Percentiles rank a stretch among this genome's conserved stretches.
phyloP scores from a whole-genome alignment of 2,797 vertebrate species.

The Pachyuromys duprasi region DNA sequence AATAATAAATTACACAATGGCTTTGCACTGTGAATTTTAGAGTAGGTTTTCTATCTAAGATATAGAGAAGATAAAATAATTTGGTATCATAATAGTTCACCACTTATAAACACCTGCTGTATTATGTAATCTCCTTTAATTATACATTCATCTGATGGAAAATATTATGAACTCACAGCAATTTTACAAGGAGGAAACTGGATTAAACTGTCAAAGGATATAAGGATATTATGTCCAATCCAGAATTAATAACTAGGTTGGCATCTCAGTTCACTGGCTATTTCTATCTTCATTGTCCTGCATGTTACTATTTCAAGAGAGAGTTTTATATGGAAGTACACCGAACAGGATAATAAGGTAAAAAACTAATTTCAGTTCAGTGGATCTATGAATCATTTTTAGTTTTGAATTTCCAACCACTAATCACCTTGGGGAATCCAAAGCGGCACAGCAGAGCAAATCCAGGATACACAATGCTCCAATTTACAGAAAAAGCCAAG shows the following conservation, averaged over 20 bases:
- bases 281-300: not conserved
- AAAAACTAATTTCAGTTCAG: slow-evolving; percentile 26
- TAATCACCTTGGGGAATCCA: not conserved
- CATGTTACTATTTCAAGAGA: not conserved
- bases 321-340: not conserved
- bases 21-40: slow-evolving; percentile 9
- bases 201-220: not conserved
- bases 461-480: not conserved
- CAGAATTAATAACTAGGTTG: not conserved
- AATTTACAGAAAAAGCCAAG: slow-evolving; percentile 12
- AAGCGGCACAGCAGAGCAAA: not conserved
- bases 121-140: not conserved
- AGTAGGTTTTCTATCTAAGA: not conserved
- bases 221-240: not conserved
- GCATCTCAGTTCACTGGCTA: not conserved
- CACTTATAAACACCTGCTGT: slow-evolving; percentile 28
- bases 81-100: not conserved
- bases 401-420: slow-evolving; percentile 55
- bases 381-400: slow-evolving; percentile 9
- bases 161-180: not conserved
- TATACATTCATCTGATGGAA: not conserved
- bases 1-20: slow-evolving; percentile 61
- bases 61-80: slow-evolving; percentile 33
- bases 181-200: slow-evolving; percentile 7
- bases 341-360: slow-evolving; percentile 21